Evolutionary conservation across 2,888 invertebrate species (phyloP).

Genomic region (Globia sparganii): DNA sequence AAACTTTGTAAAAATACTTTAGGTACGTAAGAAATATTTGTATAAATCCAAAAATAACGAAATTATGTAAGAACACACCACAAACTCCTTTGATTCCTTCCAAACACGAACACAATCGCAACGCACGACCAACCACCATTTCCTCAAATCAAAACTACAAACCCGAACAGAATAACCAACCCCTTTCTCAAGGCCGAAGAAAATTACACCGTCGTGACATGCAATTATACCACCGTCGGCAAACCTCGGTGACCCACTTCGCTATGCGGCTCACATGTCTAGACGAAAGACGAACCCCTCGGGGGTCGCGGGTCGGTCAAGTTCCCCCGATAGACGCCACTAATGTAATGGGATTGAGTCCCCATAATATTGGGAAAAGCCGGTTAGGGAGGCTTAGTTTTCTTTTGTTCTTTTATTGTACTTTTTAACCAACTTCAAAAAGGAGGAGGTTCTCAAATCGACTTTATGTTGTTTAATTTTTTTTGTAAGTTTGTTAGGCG

Average conservation of each 20-base stretch:
- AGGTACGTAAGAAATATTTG: no score
- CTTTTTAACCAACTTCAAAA: no score
- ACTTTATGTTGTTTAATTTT: no score
- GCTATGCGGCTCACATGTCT: constrained; percentile 44
- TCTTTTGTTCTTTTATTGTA: neutral
- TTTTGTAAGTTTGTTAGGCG: no score
- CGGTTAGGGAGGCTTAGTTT: neutral
- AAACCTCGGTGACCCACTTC: constrained; percentile 49
- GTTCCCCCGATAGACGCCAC: constrained; percentile 31
- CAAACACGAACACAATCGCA: neutral
- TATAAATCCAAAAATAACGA: neutral
- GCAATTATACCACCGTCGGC: constrained; percentile 28
- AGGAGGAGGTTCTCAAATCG: no score
- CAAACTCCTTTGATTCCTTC: neutral
- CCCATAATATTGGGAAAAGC: constrained; percentile 17
- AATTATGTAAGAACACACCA: neutral
- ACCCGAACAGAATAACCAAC: constrained; percentile 7
- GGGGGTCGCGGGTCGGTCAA: constrained; percentile 48
- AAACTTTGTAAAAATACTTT: no score
- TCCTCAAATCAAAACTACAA: constrained; percentile 19
- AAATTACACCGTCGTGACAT: constrained; percentile 43
- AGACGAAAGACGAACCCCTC: constrained; percentile 45
- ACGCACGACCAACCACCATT: neutral
- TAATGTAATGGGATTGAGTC: constrained; percentile 36
- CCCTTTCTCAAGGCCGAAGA: constrained; percentile 30